Conservation (phyloP, 1,140 invertebrate genomes). For the Aphis gossypii region DNA sequence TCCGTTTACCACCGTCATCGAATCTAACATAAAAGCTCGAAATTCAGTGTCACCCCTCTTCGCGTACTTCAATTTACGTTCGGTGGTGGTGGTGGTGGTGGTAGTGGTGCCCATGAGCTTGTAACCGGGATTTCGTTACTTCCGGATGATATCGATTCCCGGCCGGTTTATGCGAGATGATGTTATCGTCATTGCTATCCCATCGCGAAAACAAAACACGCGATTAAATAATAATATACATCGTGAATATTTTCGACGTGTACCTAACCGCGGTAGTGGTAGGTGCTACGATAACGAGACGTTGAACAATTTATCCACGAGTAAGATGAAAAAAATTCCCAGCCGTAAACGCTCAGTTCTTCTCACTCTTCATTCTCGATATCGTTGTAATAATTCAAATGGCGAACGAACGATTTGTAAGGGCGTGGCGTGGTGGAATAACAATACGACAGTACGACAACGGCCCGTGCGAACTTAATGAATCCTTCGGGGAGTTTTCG, state of each 20-base stretch:
- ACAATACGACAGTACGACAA: background rate
- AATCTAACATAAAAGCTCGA: background rate
- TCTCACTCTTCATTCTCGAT: background rate
- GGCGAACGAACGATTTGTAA: background rate
- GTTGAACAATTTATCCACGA: background rate
- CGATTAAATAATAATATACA: background rate
- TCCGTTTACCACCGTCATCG: background rate
- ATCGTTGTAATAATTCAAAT: slow-evolving; percentile 34
- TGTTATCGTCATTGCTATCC: background rate
- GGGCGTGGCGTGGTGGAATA: background rate
- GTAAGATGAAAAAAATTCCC: background rate
- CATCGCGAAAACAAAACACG: background rate
- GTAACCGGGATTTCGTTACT: slow-evolving; percentile 24
- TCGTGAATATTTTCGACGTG: background rate
- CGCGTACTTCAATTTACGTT: background rate
- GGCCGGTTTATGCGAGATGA: background rate
- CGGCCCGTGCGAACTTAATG: background rate
- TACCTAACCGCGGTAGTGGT: background rate
- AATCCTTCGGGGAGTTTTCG: slow-evolving; percentile 39
- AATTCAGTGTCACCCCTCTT: background rate
- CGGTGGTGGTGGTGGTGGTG: background rate
- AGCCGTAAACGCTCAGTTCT: background rate
- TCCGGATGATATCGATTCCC: slow-evolving; percentile 39
- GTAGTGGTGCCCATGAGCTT: background rate
- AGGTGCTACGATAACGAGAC: background rate